Evolutionary conservation across 2,888 invertebrate genomes (phyloP), one percentile per base, ranked within the genome.

Genomic region (Trachelus troglodyta): DNA sequence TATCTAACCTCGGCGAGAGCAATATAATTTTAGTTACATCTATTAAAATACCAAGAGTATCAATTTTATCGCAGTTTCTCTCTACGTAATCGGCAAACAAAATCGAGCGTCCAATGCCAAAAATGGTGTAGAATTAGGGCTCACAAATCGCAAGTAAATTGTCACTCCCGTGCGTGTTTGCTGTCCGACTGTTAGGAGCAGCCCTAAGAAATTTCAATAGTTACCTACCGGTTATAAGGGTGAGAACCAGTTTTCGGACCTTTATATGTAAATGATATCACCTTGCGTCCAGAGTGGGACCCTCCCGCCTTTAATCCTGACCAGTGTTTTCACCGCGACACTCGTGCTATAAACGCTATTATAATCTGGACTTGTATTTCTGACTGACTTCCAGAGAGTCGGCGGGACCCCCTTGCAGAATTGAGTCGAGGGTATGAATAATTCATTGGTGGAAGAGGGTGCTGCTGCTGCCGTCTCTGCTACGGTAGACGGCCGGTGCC

Each of bases 361-460:
- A 85, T 84, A 88, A 89, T 88, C 87, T 80, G 84, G 82, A 82
- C 84, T 83, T 84, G 83, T 85, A 87, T 86, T 88, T 87, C 85
- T 86, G 86, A 87, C 85, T 85, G 88, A 89, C 86, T 87, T 87
- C 84, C 82, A 80, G 74, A 76, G 75, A 76, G 79, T 76, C 75
- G 69, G 69, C 74, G 35, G 84, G 87, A 86, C 87, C 87, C 87
- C 87, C 87, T 86, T 86, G 85, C 87, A 85, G 88, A 88, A 89
- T 89, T 87, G 88, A 90, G 89, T 87, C 87, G 87, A 82, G 85
- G 81, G 83, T 84, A 90, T 90, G 90, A 90, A 90, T 90, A 85
- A 90, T 90, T 90, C 90, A 90, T 90, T 79, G 56, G 56, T 9
- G 56, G 56, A 56, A 9, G 56, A 56, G 56, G 56, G 56, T 56